These are phyloP conservation scores for Caranx ignobilis DNA, from an alignment of 2,113 vertebrate genomes.

Conservation along the genomic window DNA sequence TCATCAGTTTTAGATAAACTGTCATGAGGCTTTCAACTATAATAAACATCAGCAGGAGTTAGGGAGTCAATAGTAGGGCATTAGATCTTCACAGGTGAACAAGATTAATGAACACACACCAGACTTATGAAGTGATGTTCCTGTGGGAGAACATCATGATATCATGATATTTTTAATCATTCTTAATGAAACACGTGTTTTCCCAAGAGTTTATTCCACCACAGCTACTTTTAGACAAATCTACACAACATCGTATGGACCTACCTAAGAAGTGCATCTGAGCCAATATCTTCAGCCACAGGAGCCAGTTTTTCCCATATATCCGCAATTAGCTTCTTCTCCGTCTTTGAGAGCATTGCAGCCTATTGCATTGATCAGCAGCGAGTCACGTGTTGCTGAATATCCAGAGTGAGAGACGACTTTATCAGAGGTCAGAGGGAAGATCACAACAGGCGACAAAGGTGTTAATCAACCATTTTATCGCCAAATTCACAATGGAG, in stretches of 20 bases:
- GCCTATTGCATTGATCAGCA: not conserved
- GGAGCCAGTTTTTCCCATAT: constrained; percentile 75
- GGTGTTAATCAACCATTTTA: constrained; percentile 63
- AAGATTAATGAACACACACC: too few relatives aligned
- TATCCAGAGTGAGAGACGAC: constrained; percentile 12
- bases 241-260: not conserved
- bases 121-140: too few relatives aligned
- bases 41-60: not conserved
- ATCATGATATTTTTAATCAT: not conserved
- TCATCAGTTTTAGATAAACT: not conserved
- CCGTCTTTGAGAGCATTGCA: constrained; percentile 78
- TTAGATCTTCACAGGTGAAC: not conserved
- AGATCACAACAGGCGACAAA: not conserved
- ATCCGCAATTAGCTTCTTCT: constrained; percentile 77
- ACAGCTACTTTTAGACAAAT: not conserved
- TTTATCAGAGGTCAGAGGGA: not conserved
- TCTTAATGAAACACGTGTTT: not conserved
- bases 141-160: too few relatives aligned
- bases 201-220: not conserved
- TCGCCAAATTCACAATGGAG: not conserved
- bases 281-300: constrained; percentile 79
- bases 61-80: not conserved
- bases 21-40: not conserved
- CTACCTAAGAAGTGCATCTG: constrained; percentile 83
- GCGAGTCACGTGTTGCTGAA: not conserved